A percentile compares a stretch with the other conserved stretches of the same genome.
Conservation (phyloP, 2,113 vertebrate species). For the Tragelaphus imberbis region DNA sequence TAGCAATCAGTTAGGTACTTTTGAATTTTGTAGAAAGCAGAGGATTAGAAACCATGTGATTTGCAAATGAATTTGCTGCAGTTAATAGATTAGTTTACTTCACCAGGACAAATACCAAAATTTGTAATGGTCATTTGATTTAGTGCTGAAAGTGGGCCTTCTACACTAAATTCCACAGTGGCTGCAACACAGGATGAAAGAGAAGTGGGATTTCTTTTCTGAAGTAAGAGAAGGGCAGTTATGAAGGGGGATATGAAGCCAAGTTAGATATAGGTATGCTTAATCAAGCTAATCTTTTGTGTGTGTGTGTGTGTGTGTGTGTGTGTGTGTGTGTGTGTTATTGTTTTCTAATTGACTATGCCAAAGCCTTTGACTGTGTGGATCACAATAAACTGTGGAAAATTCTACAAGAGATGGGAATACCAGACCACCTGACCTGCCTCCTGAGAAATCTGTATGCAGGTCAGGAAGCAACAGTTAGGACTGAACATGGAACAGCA, state of each 20-base stretch:
- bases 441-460: neutral
- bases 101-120: neutral
- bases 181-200: neutral
- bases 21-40: conserved; percentile 36
- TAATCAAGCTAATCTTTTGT: neutral
- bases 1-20: conserved; percentile 29
- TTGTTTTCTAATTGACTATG: neutral
- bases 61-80: conserved; percentile 17
- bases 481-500: neutral
- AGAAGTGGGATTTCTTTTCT: neutral
- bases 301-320: neutral
- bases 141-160: neutral
- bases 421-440: neutral
- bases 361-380: neutral
- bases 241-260: neutral
- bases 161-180: neutral
- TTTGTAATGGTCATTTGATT: conserved; percentile 9
- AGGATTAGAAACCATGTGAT: conserved; percentile 10
- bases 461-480: neutral
- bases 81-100: conserved; percentile 1
- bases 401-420: neutral
- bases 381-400: neutral
- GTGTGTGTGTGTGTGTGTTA: neutral
- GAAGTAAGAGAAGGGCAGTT: neutral
- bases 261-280: neutral